Percentiles rank a stretch among this genome's conserved stretches.
Evolutionary conservation across 2,113 vertebrate genomes (phyloP).

Genomic region (Aplodontia rufa): DNA sequence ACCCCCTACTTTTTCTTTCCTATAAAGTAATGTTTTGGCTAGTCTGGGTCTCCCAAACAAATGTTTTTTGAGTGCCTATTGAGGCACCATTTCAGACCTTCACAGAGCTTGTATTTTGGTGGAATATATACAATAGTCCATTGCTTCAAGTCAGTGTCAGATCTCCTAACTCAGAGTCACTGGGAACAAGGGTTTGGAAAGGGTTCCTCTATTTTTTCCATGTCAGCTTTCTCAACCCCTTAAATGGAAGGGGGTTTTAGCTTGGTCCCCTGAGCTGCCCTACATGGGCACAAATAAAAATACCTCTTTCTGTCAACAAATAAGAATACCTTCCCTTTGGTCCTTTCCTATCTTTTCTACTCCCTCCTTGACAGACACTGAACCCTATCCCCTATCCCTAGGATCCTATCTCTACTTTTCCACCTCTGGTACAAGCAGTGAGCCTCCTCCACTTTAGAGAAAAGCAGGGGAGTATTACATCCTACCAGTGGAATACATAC

Average conservation of each 20-base stretch:
- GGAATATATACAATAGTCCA: neutral
- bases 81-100: neutral
- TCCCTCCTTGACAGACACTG: neutral
- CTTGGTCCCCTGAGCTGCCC: neutral
- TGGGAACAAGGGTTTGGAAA: neutral
- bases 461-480: neutral
- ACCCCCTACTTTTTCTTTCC: too few relatives aligned
- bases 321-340: neutral
- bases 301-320: neutral
- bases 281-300: neutral
- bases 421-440: neutral
- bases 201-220: neutral
- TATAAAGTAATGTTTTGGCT: too few relatives aligned
- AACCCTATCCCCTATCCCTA: neutral
- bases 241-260: neutral
- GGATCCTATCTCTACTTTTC: neutral
- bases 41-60: too few relatives aligned
- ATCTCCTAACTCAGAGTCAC: neutral
- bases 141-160: constrained; percentile 1
- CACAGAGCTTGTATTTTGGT: neutral
- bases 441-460: neutral
- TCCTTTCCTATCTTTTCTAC: neutral
- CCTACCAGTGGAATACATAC: neutral
- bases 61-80: neutral
- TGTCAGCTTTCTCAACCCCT: neutral